These are phyloP conservation scores for Martes martes DNA, from an alignment of 2,113 vertebrate species.

Conservation along the genomic window DNA sequence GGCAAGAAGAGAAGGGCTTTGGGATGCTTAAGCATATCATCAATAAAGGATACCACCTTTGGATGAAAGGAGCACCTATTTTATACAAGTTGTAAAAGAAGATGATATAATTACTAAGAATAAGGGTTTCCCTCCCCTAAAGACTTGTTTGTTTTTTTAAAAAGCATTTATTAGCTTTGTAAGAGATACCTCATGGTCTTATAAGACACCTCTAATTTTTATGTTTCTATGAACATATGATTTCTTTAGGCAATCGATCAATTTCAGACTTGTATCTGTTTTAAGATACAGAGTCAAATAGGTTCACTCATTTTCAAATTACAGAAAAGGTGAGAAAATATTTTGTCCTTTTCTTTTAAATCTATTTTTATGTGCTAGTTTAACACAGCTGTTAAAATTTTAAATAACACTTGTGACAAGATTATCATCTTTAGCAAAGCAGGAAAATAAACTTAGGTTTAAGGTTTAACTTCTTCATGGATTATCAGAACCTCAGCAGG, in stretches of 20 bases:
- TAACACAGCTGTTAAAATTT: slow-evolving; percentile 31
- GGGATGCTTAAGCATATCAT: not conserved
- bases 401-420: not conserved
- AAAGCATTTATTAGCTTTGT: not conserved
- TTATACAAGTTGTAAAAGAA: not conserved
- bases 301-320: slow-evolving; percentile 25
- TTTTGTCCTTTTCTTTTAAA: not conserved
- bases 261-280: not conserved
- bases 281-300: slow-evolving; percentile 22
- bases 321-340: not conserved
- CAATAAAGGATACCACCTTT: not conserved
- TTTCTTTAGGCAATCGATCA: not conserved
- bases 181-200: not conserved
- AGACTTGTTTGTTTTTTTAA: not conserved
- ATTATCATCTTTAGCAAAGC: slow-evolving; percentile 28
- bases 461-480: not conserved
- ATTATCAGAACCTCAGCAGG: not conserved
- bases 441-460: slow-evolving; percentile 26
- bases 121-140: not conserved
- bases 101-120: not conserved
- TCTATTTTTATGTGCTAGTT: not conserved
- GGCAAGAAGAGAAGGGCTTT: not conserved
- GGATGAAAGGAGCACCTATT: not conserved
- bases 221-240: not conserved
- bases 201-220: not conserved